Evolutionary conservation across 2,888 invertebrate species (phyloP), one percentile per base, ranked within the genome.

Genomic region (Argynnis bischoffii): DNA sequence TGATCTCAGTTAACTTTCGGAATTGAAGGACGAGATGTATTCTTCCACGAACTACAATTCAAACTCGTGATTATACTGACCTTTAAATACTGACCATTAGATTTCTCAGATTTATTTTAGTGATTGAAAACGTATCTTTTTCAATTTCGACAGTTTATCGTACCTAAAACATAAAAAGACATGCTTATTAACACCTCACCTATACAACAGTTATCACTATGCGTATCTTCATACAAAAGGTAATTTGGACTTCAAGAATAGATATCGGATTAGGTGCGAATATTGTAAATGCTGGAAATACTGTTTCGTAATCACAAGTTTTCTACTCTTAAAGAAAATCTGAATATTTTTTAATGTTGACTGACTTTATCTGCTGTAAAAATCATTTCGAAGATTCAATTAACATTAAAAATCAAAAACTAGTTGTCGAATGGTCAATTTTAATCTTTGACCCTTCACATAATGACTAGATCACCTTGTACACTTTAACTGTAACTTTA

Each of bases 171-270:
- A 65, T 57, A 54, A 63, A 51, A 59, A 55, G 41, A 67, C 55
- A 63, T 66, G 91, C 90, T 90, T 89, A 84, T 86, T 90, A 90
- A 91, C 87, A 85, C 79, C 76, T 83, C 89, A 87, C 87, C 78
- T 82, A 79, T 81, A 82, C 84, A 80, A 76, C 78, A 81, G 79
- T 82, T 79, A 6, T 82, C 79, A 79, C 77, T 65, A 61, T 63
- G 55, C 67, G 67, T 53, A n/a, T 41, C 69, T 66, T 63, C 68
- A 69, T 69, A 41, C 81, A 79, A 73, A 81, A 82, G 86, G 87
- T 88, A 81, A 84, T 81, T 84, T 91, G 92, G 92, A 92, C 92
- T 92, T 92, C 92, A 92, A 92, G 91, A 92, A 92, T 92, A 92
- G 87, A 92, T 87, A 84, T 87, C 88, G 91, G 89, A 86, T 76